These are phyloP conservation scores for Liopterus haemorrhoidalis DNA, from an alignment of 2,888 invertebrate species.

Conservation along the genomic window DNA sequence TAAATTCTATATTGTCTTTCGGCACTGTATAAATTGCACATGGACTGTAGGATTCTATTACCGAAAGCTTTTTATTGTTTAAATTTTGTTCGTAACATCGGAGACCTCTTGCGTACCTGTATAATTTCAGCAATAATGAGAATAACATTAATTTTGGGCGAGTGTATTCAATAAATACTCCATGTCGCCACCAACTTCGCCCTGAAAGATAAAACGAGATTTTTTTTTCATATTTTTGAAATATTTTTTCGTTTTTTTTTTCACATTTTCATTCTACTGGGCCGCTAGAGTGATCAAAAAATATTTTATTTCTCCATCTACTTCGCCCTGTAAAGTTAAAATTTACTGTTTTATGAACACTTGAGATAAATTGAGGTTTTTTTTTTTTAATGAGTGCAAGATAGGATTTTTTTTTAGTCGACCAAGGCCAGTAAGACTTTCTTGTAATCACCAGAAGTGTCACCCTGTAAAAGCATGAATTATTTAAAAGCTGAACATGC, in stretches of 20 bases:
- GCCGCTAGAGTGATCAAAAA: conserved; percentile 55
- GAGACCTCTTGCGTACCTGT: too few species aligned
- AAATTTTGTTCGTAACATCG: too few species aligned
- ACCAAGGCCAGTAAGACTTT: conserved; percentile 80
- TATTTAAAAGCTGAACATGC: conserved; percentile 16
- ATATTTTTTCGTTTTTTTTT: not conserved
- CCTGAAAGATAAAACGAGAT: conserved; percentile 55
- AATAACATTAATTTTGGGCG: too few species aligned
- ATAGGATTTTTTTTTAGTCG: conserved; percentile 49
- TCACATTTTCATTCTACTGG: conserved; percentile 10
- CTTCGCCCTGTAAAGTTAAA: conserved; percentile 60
- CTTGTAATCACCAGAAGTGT: conserved; percentile 91
- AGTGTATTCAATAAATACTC: conserved; percentile 61
- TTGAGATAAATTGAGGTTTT: conserved; percentile 17
- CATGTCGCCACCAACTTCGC: conserved; percentile 58
- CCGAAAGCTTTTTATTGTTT: too few species aligned
- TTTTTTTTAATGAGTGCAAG: conserved; percentile 24
- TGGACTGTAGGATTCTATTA: too few species aligned
- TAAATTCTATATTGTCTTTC: too few species aligned
- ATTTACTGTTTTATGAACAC: conserved; percentile 6
- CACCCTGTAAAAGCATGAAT: conserved; percentile 62
- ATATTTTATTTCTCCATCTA: conserved; percentile 58
- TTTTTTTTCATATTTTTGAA: conserved; percentile 38
- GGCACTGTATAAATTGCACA: too few species aligned
- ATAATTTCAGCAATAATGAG: too few species aligned